A percentile compares a stretch with the other conserved stretches of the same genome.
Evolutionary conservation across 2,888 invertebrate species (phyloP).

Genomic region (Phania funesta): DNA sequence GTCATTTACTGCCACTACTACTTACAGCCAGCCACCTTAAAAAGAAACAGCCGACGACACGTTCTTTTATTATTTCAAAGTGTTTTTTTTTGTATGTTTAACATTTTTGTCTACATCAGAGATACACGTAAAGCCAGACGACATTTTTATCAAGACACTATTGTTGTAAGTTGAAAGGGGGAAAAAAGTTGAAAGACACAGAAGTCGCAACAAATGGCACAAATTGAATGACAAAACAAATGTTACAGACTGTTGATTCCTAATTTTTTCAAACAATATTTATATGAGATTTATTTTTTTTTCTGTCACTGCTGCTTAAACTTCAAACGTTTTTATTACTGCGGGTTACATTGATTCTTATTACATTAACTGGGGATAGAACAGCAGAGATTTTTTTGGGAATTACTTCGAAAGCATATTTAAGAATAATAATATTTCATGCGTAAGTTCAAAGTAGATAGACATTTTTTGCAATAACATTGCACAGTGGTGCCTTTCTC

Average conservation of each 20-base stretch:
- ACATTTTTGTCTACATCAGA: slow-evolving; percentile 49
- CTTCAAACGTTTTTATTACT: slow-evolving; percentile 37
- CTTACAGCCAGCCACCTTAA: slow-evolving; percentile 36
- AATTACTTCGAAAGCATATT: background rate
- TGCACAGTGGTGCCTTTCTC: background rate
- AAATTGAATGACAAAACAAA: slow-evolving; percentile 66
- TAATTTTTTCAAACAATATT: slow-evolving; percentile 65
- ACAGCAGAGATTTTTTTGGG: background rate
- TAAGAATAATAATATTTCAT: background rate
- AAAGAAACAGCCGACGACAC: slow-evolving; percentile 47
- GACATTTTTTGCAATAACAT: background rate
- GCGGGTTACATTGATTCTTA: slow-evolving; percentile 57
- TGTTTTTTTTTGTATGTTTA: background rate
- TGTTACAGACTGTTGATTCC: slow-evolving; percentile 70
- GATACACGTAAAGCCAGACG: slow-evolving; percentile 48
- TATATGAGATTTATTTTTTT: slow-evolving; percentile 36
- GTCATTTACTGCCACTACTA: slow-evolving; percentile 27
- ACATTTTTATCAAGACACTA: slow-evolving; percentile 64
- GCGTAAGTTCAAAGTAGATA: background rate
- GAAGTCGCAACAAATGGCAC: slow-evolving; percentile 55
- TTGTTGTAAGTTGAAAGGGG: slow-evolving; percentile 45
- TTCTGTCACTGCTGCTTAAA: background rate
- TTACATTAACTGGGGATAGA: slow-evolving; percentile 48
- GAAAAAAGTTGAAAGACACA: slow-evolving; percentile 36
- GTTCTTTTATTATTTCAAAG: slow-evolving; percentile 44